Base-by-base conservation (phyloP, 2,113 vertebrate genomes). In the Nesoenas mayeri region DNA sequence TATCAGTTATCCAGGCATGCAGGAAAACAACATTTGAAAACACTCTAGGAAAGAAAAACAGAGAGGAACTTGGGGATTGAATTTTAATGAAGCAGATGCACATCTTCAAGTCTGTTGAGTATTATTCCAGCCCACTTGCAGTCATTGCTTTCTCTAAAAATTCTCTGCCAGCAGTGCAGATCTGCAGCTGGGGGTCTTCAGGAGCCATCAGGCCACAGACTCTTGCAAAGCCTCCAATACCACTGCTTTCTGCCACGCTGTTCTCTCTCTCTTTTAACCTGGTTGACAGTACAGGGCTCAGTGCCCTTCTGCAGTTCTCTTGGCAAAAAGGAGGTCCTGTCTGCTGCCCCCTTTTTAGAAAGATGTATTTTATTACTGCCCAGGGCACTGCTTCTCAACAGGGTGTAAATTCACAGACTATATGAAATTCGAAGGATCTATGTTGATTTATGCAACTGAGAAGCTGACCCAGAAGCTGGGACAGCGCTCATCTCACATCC, bases 41-140 rank as follows among this genome's bases (percentile, higher is more conserved):
- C 72, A 85, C 16, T 82, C 73, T 18, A 54, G 65, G 84, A 89
- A 79, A 58, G 38, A 69, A 81, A 80, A 54, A 70, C 87, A 70
- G 80, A 62, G 28, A n/a, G 38, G 64, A 95, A 81, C 56, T 22
- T 36, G 22, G 34, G 69, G 60, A 86, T 67, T 2, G 16, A 26
- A 50, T 92, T 95, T 81, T 78, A 92, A 81, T 75, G 72, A 92
- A 50, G 31, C 51, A 71, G 65, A 66, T 57, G 51, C 62, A 20
- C 1, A 0, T 60, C 40, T 60, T 69, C 25, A 36, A 7, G 15
- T 36, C 47, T 48, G 48, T 48, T 21, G 60, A 69, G 65, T 38
- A 18, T 70, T 69, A 8, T 56, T 85, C 38, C 77, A 88, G 56
- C 47, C 29, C 32, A 2, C 32, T 56, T 57, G 19, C 34, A 62